Conservation (phyloP, 2,888 invertebrate species). For the Argynnis bischoffii region DNA sequence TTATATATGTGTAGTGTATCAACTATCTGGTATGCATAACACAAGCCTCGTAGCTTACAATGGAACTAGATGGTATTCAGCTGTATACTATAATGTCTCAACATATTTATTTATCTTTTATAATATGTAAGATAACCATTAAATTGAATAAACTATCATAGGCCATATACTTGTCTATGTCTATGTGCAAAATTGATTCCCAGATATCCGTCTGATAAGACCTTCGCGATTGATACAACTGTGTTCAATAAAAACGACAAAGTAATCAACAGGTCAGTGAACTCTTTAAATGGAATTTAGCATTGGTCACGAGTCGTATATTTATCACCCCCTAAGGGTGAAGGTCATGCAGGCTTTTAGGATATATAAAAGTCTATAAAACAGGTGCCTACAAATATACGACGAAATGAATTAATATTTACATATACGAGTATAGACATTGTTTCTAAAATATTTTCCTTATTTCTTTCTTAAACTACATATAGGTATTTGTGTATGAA, state of each 20-base stretch:
- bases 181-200: conserved; percentile 1
- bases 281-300: conserved; percentile 22
- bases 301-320: conserved; percentile 7
- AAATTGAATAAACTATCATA: not conserved
- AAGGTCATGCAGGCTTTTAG: not conserved
- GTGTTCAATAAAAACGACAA: conserved; percentile 22
- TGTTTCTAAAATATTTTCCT: no score
- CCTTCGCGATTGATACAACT: conserved; percentile 6
- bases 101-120: no score
- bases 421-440: no score
- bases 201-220: conserved; percentile 10
- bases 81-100: no score
- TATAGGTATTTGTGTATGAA: no score
- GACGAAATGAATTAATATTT: no score
- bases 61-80: no score
- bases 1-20: no score
- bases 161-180: not conserved
- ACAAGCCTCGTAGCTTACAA: no score
- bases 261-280: conserved; percentile 21
- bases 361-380: not conserved
- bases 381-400: not conserved
- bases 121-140: no score
- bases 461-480: no score
- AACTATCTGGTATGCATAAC: no score
- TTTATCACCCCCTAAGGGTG: not conserved